phyloP scores from a whole-genome alignment of 2,888 invertebrate species.

The Abscondita cerata region DNA sequence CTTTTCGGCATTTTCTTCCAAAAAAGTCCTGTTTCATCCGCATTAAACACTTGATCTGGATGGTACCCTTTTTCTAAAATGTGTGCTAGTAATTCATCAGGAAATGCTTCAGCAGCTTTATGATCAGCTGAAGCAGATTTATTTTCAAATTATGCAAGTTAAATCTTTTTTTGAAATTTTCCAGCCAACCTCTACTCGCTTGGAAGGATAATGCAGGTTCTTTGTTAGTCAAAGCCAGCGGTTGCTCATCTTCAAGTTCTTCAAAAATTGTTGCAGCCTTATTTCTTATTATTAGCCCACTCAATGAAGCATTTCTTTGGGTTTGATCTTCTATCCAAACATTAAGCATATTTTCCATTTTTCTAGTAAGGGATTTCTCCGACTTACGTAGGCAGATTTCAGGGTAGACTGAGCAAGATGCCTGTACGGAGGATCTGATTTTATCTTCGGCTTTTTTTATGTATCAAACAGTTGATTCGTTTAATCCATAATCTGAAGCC shows the following conservation, averaged over 20 bases:
- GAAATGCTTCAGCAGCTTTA: slow-evolving; percentile 7
- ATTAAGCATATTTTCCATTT: slow-evolving; percentile 10
- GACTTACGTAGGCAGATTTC: neutral
- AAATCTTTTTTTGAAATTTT: no score
- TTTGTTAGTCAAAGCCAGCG: no score
- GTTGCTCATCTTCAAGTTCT: neutral
- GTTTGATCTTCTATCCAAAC: slow-evolving; percentile 39
- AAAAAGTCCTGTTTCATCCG: slow-evolving; percentile 17
- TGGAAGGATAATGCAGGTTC: slow-evolving; percentile 6
- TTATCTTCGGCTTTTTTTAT: neutral
- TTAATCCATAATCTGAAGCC: slow-evolving; percentile 9
- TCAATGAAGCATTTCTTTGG: slow-evolving; percentile 34
- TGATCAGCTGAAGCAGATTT: slow-evolving; percentile 17
- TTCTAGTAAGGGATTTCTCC: slow-evolving; percentile 4
- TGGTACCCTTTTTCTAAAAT: slow-evolving; percentile 15
- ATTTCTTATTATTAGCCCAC: slow-evolving; percentile 34
- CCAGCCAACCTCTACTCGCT: slow-evolving; percentile 11
- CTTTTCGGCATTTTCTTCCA: no score
- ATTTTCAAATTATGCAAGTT: slow-evolving; percentile 5
- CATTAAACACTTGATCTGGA: slow-evolving; percentile 18
- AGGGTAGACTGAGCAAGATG: neutral
- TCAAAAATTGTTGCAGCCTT: slow-evolving; percentile 15
- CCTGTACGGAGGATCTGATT: neutral
- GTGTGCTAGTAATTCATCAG: slow-evolving; percentile 9
- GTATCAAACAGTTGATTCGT: neutral